Base-by-base conservation (phyloP, 2,113 vertebrate genomes). In the Cepphus grylle region DNA sequence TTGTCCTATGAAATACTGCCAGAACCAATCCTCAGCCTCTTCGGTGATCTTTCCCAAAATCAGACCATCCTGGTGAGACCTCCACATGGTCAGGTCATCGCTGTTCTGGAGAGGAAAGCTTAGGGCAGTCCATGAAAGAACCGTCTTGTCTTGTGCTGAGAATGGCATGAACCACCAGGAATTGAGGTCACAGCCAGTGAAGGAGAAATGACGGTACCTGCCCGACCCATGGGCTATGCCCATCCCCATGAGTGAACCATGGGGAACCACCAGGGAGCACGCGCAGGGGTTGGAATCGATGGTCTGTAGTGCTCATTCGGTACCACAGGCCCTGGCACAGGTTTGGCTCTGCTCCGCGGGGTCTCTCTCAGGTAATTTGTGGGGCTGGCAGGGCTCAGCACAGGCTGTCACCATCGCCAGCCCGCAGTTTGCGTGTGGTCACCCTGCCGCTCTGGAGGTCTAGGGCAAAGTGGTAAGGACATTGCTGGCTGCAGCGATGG, bases 251-350 rank as follows among this genome's bases (percentile, higher is more conserved):
- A 52, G 34, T 4, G 71, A 70, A 7, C 38, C 32, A 34, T 65
- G 27, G 66, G 5, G 45, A 45, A 19, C 45, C 45, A 45, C 45
- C 6, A 4, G 36, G 50, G 40, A 30, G 18, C 1, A 1, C 1
- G 14, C 1, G 0, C 47, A 21, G 32, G 70, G 4, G 0, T 18
- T 32, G 40, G 32, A 58, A 66, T 34, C 2, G 0, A 4, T 36
- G 50, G 6, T 21, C 18, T 49, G 40, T 40, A 20, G 34, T 15
- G 30, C 40, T 83, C 30, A 0, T 66, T 61, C 23, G 61, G 15
- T 47, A 42, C 19, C 8, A 2, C 77, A 69, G n/a, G 9, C 23
- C 58, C 81, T 84, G 76, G 62, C 67, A 59, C 36, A 27, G n/a
- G 36, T 62, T 78, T 78, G 56, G 17, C 45, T 83, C 36, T 81